These are phyloP conservation scores for Argentina silus DNA, from an alignment of 2,797 vertebrate genomes.

Conservation along the genomic window DNA sequence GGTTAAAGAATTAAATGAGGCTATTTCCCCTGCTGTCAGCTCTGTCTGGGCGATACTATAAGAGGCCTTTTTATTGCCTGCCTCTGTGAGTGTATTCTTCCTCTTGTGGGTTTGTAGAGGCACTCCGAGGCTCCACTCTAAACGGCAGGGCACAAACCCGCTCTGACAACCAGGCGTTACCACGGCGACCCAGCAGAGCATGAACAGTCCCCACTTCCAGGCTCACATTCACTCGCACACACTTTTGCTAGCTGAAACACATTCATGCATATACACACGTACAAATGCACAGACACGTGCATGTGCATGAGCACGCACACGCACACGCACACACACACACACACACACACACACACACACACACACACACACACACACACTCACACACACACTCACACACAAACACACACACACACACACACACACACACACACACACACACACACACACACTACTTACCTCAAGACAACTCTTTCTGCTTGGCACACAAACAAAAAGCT, in stretches of 20 bases:
- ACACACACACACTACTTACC: not conserved
- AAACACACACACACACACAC: conserved; percentile 9
- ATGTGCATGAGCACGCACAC: conserved; percentile 24
- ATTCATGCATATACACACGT: not conserved
- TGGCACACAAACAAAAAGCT: not conserved
- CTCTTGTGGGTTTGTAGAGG: conserved; percentile 2
- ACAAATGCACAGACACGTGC: not conserved
- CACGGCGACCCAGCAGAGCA: conserved; percentile 35
- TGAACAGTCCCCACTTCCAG: conserved; percentile 42
- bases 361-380: conserved; percentile 15
- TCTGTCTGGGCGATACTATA: conserved; percentile 34
- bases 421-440: conserved; percentile 14
- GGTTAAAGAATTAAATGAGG: conserved; percentile 28
- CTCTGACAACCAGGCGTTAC: conserved; percentile 54
- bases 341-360: conserved; percentile 17
- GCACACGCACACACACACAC: not conserved
- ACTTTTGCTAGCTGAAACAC: not conserved
- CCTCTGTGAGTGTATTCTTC: not conserved
- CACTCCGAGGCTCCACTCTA: conserved; percentile 35
- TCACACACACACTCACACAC: conserved; percentile 1
- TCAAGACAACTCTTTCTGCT: not conserved
- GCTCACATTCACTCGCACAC: conserved; percentile 36
- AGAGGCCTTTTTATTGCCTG: conserved; percentile 39
- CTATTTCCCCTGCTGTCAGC: conserved; percentile 16
- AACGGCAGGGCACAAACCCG: conserved; percentile 59